Evolutionary conservation across 2,888 invertebrate species (phyloP).

Genomic region (Melolontha melolontha): DNA sequence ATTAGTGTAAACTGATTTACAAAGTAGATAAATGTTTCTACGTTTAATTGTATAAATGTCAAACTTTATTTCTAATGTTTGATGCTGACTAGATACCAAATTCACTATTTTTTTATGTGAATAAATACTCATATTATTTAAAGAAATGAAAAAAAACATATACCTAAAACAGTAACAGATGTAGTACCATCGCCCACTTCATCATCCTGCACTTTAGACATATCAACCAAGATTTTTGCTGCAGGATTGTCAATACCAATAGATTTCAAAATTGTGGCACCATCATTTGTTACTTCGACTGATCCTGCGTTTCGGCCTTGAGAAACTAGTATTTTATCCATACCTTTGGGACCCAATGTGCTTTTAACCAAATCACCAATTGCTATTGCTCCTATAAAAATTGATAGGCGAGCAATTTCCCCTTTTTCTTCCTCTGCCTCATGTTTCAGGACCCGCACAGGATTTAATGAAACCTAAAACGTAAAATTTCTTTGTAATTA

Average conservation of each 20-base stretch:
- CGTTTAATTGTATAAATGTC: too few relatives aligned
- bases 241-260: conserved; percentile 99
- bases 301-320: conserved; percentile 83
- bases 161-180: conserved; percentile 92
- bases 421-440: conserved; percentile 98
- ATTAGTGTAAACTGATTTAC: too few relatives aligned
- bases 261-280: conserved; percentile 96
- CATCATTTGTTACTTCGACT: conserved; percentile 98
- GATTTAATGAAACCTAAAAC: conserved; percentile 86
- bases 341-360: conserved; percentile 98
- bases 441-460: conserved; percentile 92
- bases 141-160: background rate
- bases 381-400: conserved; percentile 98
- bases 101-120: too few relatives aligned
- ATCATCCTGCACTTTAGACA: conserved; percentile 98
- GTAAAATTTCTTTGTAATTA: background rate
- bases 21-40: too few relatives aligned
- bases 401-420: conserved; percentile 96
- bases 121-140: too few relatives aligned
- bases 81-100: too few relatives aligned
- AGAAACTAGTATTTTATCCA: conserved; percentile 92
- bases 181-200: conserved; percentile 99
- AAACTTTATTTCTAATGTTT: too few relatives aligned
- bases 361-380: conserved; percentile 98
- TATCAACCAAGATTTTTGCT: conserved; percentile 98